Conservation (phyloP, 2,113 vertebrate species). For the Neogobius melanostomus region DNA sequence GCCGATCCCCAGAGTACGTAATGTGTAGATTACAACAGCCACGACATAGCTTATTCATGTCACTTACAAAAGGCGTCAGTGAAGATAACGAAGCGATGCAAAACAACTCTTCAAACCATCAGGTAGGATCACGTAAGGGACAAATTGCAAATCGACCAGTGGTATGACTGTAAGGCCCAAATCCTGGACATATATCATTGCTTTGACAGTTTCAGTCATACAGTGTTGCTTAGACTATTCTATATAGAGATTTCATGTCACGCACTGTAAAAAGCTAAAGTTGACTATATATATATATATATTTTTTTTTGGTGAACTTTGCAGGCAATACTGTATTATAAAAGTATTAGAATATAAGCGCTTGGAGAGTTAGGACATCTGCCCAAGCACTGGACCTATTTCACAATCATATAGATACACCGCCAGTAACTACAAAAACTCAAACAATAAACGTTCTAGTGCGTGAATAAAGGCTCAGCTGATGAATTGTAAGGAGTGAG, state of each 20-base stretch:
- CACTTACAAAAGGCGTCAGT: neutral
- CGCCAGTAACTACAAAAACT: neutral
- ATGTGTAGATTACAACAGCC: neutral
- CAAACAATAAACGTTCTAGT: neutral
- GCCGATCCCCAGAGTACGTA: constrained; percentile 16
- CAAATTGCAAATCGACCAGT: neutral
- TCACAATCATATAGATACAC: neutral
- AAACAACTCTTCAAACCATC: constrained; percentile 18
- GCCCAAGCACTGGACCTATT: neutral
- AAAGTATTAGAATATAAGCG: neutral
- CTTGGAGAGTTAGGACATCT: no score
- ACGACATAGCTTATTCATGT: neutral
- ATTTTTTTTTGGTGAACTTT: neutral
- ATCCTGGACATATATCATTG: neutral
- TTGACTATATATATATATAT: neutral
- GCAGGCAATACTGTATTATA: neutral
- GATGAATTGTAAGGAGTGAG: no score
- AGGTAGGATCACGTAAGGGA: neutral
- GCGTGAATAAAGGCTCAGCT: no score
- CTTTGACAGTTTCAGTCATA: neutral
- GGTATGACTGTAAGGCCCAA: constrained; percentile 13
- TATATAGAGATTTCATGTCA: constrained; percentile 32
- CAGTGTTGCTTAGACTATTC: constrained; percentile 32
- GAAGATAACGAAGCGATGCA: constrained; percentile 3
- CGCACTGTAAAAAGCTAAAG: neutral